phyloP scores from a whole-genome alignment of 2,113 vertebrate genomes.

The Oreochromis spilurus region DNA sequence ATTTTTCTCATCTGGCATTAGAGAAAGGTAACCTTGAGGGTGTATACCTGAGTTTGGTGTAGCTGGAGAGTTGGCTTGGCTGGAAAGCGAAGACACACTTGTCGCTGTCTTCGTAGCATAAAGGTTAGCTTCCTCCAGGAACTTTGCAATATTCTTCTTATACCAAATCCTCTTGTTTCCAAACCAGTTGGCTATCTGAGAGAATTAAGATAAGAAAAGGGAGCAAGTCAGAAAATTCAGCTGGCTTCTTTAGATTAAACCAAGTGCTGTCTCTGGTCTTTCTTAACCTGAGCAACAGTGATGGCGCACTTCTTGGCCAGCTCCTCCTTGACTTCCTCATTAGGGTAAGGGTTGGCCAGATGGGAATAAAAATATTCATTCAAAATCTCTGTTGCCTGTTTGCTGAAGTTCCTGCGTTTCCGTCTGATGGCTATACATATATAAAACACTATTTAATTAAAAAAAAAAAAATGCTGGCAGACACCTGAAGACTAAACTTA shows the following conservation, averaged over 20 bases:
- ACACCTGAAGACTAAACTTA: background rate
- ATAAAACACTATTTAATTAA: rapidly evolving
- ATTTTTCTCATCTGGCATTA: background rate
- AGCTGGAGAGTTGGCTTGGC: conserved; percentile 25
- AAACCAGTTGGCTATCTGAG: conserved; percentile 51
- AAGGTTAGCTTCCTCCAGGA: conserved; percentile 36
- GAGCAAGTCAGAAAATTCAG: background rate
- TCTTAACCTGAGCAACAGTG: conserved; percentile 78
- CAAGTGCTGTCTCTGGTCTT: background rate
- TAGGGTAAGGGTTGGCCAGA: conserved; percentile 96
- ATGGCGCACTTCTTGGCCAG: conserved; percentile 92
- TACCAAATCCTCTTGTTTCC: conserved; percentile 54
- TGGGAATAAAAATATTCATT: conserved; percentile 97
- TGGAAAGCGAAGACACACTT: conserved; percentile 20
- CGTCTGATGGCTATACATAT: background rate
- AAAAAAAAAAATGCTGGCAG: background rate
- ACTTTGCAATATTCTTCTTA: conserved; percentile 46
- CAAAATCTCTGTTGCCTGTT: conserved; percentile 91
- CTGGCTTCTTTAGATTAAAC: background rate
- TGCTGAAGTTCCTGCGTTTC: conserved; percentile 84
- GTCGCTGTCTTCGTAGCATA: background rate
- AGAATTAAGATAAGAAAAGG: background rate
- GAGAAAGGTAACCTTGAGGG: background rate
- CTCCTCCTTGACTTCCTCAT: conserved; percentile 95
- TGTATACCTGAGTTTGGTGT: conserved; percentile 45